phyloP scores from a whole-genome alignment of 1,140 invertebrate genomes.

The Holotrichia oblita region DNA sequence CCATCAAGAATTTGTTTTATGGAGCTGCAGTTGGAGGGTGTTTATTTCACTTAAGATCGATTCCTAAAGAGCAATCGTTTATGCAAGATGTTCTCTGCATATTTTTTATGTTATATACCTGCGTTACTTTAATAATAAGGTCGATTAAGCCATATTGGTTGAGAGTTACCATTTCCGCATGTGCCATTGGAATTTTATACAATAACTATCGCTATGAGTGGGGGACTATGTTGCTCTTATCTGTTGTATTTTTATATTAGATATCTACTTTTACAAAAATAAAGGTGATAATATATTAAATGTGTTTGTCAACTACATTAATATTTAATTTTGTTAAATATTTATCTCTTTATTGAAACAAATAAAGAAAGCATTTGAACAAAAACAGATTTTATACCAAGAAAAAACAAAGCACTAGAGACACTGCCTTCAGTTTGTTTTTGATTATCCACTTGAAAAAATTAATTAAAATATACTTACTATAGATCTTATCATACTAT shows the following conservation, averaged over 20 bases:
- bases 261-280: neutral
- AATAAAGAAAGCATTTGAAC: neutral
- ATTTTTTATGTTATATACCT: conserved; percentile 20
- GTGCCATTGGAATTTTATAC: neutral
- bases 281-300: neutral
- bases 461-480: too few species aligned
- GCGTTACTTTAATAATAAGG: neutral
- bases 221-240: conserved; percentile 19
- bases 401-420: too few species aligned
- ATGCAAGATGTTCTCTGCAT: conserved; percentile 4
- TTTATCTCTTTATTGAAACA: neutral
- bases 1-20: conserved; percentile 30
- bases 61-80: conserved; percentile 2
- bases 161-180: neutral
- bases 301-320: too few species aligned
- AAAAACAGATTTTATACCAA: too few species aligned
- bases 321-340: neutral
- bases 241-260: conserved; percentile 8
- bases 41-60: conserved; percentile 4
- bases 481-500: too few species aligned
- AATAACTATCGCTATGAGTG: conserved; percentile 17
- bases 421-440: too few species aligned
- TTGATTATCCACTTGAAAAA: too few species aligned
- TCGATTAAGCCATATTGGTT: conserved; percentile 32
- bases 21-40: neutral